Base-by-base conservation (phyloP, 2,113 vertebrate species). In the Sorex araneus region DNA sequence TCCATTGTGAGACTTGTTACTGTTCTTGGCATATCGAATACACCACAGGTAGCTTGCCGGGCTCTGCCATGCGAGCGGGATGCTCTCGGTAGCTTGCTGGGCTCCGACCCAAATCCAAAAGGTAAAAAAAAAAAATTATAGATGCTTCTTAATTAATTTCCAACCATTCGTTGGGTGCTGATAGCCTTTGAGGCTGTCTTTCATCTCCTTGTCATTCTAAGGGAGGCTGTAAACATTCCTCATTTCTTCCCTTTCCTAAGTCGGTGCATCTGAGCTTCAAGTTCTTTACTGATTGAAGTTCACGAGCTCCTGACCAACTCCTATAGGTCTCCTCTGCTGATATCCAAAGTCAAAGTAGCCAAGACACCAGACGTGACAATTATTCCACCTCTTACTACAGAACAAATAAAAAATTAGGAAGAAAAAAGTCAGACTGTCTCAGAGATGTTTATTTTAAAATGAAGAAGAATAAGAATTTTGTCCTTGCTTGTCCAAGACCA, bases 221-320 rank as follows among this genome's bases (percentile, higher is more conserved):
- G 45, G 19, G 34, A 84, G 47, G 6, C 23, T n/a, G 36, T 21
- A 30, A 27, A 45, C 18, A 75, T 86, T 78, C 25, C 12, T 69
- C 23, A 11, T 71, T 74, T 76, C 63, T 81, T 86, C n/a, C 64
- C 4, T 78, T 93, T 89, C n/a, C 50, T 84, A 36, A 3, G 78
- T 11, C 87, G 81, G 36, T 70, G 86, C 45, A 90, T 85, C 34
- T n/a, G 89, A 67, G 81, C 3, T 45, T 16, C 43, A 78, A 84
- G 64, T 71, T 90, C 12, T 83, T 54, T 79, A 71, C 28, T 92
- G 88, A 66, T 10, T 86, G 25, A 93, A 83, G 84, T 60, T 71
- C 43, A 36, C 36, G 43, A 86, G 21, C 11, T 89, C 77, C 73
- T 92, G 43, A 91, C 30, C 71, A 79, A 60, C 47, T 69, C 80